phyloP scores from a whole-genome alignment of 2,797 vertebrate species.

The Hafferia zeledoni region DNA sequence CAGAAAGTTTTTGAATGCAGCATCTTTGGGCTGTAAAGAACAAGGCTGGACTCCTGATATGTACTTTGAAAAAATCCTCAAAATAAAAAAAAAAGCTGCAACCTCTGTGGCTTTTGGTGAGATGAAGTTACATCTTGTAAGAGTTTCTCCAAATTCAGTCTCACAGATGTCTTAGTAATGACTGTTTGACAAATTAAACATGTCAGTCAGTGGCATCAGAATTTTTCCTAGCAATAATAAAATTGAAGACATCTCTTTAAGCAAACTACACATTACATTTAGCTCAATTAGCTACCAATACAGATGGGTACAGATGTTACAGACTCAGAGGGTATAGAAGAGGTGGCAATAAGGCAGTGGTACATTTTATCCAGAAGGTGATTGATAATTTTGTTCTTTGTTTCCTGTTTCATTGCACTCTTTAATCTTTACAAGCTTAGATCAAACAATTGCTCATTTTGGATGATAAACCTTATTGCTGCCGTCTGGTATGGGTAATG shows the following conservation, averaged over 20 bases:
- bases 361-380: not conserved
- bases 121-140: not conserved
- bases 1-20: conserved; percentile 23
- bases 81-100: not conserved
- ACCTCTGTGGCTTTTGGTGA: not conserved
- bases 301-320: not conserved
- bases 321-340: not conserved
- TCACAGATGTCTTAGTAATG: conserved; percentile 39
- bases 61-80: not conserved
- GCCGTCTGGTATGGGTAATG: not conserved
- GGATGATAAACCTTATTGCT: conserved; percentile 38
- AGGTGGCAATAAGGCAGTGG: not conserved
- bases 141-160: conserved; percentile 52
- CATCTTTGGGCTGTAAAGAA: not conserved
- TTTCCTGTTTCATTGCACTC: not conserved
- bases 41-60: not conserved
- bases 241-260: conserved; percentile 11
- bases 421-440: conserved; percentile 8
- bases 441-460: conserved; percentile 18
- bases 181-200: conserved; percentile 67
- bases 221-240: conserved; percentile 25
- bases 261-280: not conserved
- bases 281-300: not conserved
- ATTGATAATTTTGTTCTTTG: not conserved
- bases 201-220: not conserved